phyloP scores from a whole-genome alignment of 2,888 invertebrate genomes.

The Azorinus chamasolen region DNA sequence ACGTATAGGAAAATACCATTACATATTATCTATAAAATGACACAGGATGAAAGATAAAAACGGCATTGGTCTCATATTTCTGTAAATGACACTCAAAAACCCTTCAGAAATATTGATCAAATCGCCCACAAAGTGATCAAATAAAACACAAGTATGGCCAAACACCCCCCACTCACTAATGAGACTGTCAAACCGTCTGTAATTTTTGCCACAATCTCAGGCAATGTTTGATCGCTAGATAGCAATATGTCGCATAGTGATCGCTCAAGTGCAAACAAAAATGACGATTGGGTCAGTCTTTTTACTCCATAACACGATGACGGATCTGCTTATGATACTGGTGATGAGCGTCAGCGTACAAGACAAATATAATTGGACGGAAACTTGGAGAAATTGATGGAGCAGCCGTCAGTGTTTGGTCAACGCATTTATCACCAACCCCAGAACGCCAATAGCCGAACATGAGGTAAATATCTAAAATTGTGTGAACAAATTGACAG shows the following conservation, averaged over 20 bases:
- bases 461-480: conserved; percentile 56
- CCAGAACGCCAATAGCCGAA: conserved; percentile 47
- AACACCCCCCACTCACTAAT: conserved; percentile 41
- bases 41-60: no score
- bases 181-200: conserved; percentile 64
- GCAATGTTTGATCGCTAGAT: conserved; percentile 56
- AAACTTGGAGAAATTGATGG: conserved; percentile 58
- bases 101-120: conserved; percentile 1
- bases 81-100: conserved; percentile 8
- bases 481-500: conserved; percentile 41
- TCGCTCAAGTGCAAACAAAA: conserved; percentile 58
- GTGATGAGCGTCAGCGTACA: conserved; percentile 46
- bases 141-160: conserved; percentile 64
- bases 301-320: conserved; percentile 48
- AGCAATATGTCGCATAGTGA: conserved; percentile 57
- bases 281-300: conserved; percentile 57
- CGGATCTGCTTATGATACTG: conserved; percentile 63
- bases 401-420: conserved; percentile 60
- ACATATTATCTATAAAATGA: no score
- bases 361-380: conserved; percentile 70
- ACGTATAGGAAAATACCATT: no score
- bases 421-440: conserved; percentile 61
- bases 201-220: conserved; percentile 47
- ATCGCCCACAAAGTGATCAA: conserved; percentile 30
- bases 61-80: no score